Base-by-base conservation (phyloP, 2,113 vertebrate genomes). In the Abramis brama region DNA sequence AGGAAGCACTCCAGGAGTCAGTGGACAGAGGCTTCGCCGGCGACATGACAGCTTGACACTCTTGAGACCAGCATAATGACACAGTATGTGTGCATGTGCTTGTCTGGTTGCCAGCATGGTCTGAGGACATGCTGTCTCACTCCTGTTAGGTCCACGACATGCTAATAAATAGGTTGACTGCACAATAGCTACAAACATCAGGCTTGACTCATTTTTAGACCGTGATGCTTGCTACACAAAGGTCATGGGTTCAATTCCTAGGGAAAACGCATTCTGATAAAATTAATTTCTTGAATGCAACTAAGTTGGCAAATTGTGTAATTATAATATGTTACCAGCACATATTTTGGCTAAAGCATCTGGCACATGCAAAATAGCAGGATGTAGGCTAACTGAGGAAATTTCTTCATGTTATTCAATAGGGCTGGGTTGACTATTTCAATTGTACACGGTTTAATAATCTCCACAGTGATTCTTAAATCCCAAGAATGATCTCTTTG, bases 31-130 rank as follows among this genome's bases (percentile, higher is more conserved):
- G 85, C 81, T 68, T 86, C 33, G 73, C 36, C 39, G 70, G 76
- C 81, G 81, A 86, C 76, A 84, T 84, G 85, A 88, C 87, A 86
- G 85, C 85, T 88, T 86, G 81, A 82, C 80, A 86, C 87, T 77
- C 82, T 79, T 76, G 68, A 81, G 77, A 66, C 52, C 77, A 81
- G 79, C 77, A 86, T 86, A 88, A 88, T 84, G 82, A 80, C 82
- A 86, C 81, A 70, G 75, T 84, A 52, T 71, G 87, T 77, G 75
- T 82, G 39, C 76, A 50, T 86, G 81, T 80, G 36, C 39, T 55
- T 62, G 62, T 52, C 50, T 71, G 8, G 64, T 77, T 47, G 39
- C 19, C 78, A 52, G n/a, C 80, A 21, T 79, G 57, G 73, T 55
- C 47, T 64, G 39, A 76, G 43, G 9, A 52, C 70, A 33, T 36